A percentile compares a stretch with the other conserved stretches of the same genome.
Conservation (phyloP, 1,140 invertebrate genomes). For the Ladona fulva region DNA sequence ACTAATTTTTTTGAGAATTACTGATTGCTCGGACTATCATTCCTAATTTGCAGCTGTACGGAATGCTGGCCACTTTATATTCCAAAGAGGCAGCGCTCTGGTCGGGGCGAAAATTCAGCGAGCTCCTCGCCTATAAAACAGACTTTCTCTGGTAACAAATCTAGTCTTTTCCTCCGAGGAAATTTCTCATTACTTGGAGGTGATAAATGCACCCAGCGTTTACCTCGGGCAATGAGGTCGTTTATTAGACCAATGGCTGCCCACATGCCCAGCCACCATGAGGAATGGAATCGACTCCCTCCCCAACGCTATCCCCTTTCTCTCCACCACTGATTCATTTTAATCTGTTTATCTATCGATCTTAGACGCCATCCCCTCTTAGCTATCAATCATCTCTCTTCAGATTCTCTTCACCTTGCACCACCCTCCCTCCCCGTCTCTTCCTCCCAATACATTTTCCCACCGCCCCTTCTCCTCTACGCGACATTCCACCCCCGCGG, state of each 20-base stretch:
- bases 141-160: no score
- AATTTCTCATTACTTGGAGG: not conserved
- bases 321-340: not conserved
- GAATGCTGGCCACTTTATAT: no score
- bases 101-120: no score
- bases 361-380: not conserved
- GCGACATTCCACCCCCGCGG: not conserved
- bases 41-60: no score
- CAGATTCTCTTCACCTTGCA: not conserved
- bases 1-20: no score
- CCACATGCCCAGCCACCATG: not conserved
- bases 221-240: not conserved
- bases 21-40: no score
- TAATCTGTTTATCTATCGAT: conserved; percentile 10
- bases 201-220: not conserved
- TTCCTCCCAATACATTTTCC: not conserved
- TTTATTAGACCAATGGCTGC: not conserved
- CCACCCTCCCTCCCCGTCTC: not conserved
- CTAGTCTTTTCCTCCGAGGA: no score
- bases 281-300: no score
- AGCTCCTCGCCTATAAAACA: no score
- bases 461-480: not conserved
- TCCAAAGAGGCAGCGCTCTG: no score
- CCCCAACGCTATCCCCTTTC: no score
- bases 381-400: conserved; percentile 2